Base-by-base conservation (phyloP, 2,797 vertebrate genomes). In the Capromys pilorides region DNA sequence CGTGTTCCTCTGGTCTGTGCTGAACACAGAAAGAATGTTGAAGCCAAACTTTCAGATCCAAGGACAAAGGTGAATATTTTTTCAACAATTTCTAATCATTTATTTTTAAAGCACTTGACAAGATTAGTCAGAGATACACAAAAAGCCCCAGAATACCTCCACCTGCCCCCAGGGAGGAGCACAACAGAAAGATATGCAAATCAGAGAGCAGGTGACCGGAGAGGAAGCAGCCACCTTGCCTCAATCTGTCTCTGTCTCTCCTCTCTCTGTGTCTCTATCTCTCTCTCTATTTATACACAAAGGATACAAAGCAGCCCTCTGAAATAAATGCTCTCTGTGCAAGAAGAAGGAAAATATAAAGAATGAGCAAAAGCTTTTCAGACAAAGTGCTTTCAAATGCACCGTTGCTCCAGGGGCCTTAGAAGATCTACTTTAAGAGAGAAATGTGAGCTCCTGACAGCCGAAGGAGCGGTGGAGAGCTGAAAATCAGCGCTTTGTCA, bases 61-160 rank as follows among this genome's bases (percentile, higher is more conserved):
- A 93, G 82, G 96, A 94, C 95, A 96, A 96, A 97, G 96, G 93
- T 90, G 93, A 90, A 41, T 41, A 14, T 81, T 83, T 61, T 39
- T 3, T 4, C 3, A 49, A 71, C 93, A 80, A 41, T 57, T 80
- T 89, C 84, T 93, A 80, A 92, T 96, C 88, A 92, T 90, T 91
- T 91, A 94, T 93, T 93, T 95, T 83, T 77, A 86, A 95, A 94
- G 88, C 71, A 2, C 78, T 91, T 90, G 89, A 94, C 91, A 96
- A 90, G 66, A 82, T 31, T 61, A 90, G 86, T 93, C 73, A 79
- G 85, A 6, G 79, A 83, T 39, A 54, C 49, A 77, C 69, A 83
- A n/a, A 92, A 92, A 45, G 33, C n/a, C 2, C 8, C 9, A 12
- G 80, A 91, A 71, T 51, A 12, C 41, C 73, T 89, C 93, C 61